A percentile compares a stretch with the other conserved stretches of the same genome.
Conservation (phyloP, 2,113 vertebrate genomes). For the Brachirus orientalis region DNA sequence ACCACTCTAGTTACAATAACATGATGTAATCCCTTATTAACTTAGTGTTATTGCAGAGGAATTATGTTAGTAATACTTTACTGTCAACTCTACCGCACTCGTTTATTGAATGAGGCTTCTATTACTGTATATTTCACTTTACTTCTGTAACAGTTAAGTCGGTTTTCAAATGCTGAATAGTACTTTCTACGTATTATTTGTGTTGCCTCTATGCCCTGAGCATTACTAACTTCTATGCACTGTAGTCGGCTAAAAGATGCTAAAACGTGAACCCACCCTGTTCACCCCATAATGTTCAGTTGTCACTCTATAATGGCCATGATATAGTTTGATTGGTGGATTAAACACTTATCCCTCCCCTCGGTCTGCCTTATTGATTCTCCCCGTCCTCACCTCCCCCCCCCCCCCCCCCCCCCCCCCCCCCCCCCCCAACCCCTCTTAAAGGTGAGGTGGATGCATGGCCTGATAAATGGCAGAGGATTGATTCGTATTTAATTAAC, state of each 20-base stretch:
- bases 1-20: no score
- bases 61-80: no score
- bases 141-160: no score
- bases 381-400: constrained; percentile 24
- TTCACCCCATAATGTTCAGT: constrained; percentile 67
- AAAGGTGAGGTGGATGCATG: constrained; percentile 79
- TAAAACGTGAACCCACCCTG: constrained; percentile 34
- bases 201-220: neutral
- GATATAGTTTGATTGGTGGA: constrained; percentile 81
- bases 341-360: constrained; percentile 79
- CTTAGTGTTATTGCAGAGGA: no score
- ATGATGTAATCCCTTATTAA: no score
- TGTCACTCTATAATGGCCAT: constrained; percentile 71
- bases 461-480: constrained; percentile 90
- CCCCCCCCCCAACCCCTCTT: constrained; percentile 25
- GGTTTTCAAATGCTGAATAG: no score
- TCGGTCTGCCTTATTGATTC: constrained; percentile 77
- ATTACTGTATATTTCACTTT: no score
- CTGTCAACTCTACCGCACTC: no score
- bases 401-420: no score
- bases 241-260: constrained; percentile 18
- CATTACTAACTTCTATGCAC: neutral
- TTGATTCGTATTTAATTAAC: constrained; percentile 99
- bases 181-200: neutral
- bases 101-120: no score